phyloP scores from a whole-genome alignment of 1,140 invertebrate species.

The Papilio aristodemus region DNA sequence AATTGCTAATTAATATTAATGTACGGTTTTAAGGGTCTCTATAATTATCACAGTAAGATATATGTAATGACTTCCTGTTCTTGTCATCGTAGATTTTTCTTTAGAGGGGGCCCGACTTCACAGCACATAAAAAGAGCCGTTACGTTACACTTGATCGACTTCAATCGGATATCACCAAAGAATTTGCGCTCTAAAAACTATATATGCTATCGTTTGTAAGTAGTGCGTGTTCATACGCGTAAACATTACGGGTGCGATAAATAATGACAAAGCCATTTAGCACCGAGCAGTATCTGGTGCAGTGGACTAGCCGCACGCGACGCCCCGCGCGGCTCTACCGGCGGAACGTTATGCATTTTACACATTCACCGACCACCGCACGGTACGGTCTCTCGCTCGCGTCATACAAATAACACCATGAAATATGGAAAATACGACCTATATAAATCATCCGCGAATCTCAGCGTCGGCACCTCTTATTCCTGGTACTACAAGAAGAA shows the following conservation, averaged over 20 bases:
- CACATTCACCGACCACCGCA: constrained; percentile 59
- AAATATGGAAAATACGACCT: constrained; percentile 83
- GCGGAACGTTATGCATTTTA: constrained; percentile 64
- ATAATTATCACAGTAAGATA: background rate
- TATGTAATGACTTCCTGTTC: background rate
- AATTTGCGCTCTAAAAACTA: constrained; percentile 73
- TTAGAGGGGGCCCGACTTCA: background rate
- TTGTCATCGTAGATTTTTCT: background rate
- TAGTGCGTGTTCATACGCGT: constrained; percentile 50
- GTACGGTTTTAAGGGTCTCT: background rate
- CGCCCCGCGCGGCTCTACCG: constrained; percentile 46
- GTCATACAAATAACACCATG: constrained; percentile 71
- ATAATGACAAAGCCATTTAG: constrained; percentile 54
- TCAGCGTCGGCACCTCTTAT: constrained; percentile 74
- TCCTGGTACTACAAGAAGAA: constrained; percentile 78
- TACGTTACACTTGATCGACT: constrained; percentile 27
- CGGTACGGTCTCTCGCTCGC: constrained; percentile 57
- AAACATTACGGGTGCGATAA: constrained; percentile 42
- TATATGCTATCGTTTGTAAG: constrained; percentile 62
- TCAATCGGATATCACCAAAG: constrained; percentile 60
- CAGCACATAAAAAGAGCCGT: constrained; percentile 27
- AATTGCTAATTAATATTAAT: background rate
- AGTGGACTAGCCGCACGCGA: constrained; percentile 60
- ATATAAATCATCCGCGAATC: constrained; percentile 77
- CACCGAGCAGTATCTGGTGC: constrained; percentile 56